Evolutionary conservation across 2,888 invertebrate genomes (phyloP), one percentile per base, ranked within the genome.

Genomic region (Phlogophora meticulosa): DNA sequence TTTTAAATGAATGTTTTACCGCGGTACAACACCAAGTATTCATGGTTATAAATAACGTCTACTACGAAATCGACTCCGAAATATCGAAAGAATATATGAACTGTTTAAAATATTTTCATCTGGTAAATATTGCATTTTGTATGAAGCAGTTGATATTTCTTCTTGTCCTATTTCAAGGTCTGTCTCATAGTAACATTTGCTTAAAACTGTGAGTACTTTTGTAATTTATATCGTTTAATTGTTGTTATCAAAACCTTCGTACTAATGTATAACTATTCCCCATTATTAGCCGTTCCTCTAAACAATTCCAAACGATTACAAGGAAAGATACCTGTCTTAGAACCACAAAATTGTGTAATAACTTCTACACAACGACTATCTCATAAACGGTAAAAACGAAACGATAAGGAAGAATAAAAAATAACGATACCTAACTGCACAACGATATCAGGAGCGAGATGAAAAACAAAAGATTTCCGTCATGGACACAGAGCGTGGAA

Each of bases 391-490:
- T 60, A 68, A 78, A 72, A 76, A 64, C 22, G 58, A 67, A 80
- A 70, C 51, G 80, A 81, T 82, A 82, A 68, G 60, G 20, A 58
- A 61, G 15, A 67, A 77, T 72, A 81, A 81, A 81, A 81, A 77
- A 52, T 68, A 74, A 82, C 51, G 74, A 58, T 63, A 65, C 5
- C 28, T 28, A 4, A 28, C 45, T 49, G 36, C 48, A 32, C 24
- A 67, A 62, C 49, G 72, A 55, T 76, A 77, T 70, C 70, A 53
- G n/a, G 11, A 32, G 32, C 46, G 28, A 28, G 28, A 28, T 28
- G 28, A 36, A 49, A 59, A 69, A 78, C 76, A 72, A 75, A 70
- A 74, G 61, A 64, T 70, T n/a, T 28, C 28, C 28, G 2, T 28
- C 24, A 69, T 45, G 49, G 62, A 56, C 38, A 32, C 32, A 15